phyloP scores from a whole-genome alignment of 2,113 vertebrate species.

The Pedetes capensis region DNA sequence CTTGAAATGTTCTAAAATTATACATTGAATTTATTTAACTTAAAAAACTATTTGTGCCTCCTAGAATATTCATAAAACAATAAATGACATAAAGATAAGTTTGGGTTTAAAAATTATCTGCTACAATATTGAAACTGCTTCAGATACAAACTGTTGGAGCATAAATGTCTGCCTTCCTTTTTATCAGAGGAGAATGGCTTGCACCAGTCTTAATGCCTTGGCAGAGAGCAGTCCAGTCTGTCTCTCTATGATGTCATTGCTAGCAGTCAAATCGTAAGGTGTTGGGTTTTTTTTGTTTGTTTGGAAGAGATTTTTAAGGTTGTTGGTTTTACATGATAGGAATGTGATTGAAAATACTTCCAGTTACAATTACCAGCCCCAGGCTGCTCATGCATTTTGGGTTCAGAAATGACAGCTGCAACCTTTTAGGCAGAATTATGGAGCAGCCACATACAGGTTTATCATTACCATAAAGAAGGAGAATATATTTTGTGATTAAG shows the following conservation, averaged over 20 bases:
- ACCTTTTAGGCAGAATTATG: constrained; percentile 83
- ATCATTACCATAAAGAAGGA: constrained; percentile 70
- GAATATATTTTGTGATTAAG: constrained; percentile 66
- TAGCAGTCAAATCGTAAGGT: constrained; percentile 79
- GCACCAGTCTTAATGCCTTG: constrained; percentile 60
- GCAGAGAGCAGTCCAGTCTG: constrained; percentile 77
- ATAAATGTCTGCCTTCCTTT: constrained; percentile 68
- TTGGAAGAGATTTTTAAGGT: constrained; percentile 80
- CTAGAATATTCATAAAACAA: not conserved
- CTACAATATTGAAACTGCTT: constrained; percentile 70
- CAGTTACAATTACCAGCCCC: constrained; percentile 78
- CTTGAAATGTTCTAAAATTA: not conserved
- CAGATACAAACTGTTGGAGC: constrained; percentile 73
- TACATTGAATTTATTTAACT: not conserved
- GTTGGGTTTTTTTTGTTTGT: constrained; percentile 83
- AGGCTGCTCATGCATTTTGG: constrained; percentile 78
- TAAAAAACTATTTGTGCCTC: not conserved
- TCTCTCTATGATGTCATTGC: constrained; percentile 77
- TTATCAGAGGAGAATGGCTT: constrained; percentile 74
- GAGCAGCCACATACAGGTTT: constrained; percentile 75
- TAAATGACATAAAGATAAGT: not conserved
- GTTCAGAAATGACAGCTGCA: constrained; percentile 84
- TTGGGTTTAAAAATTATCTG: constrained; percentile 71
- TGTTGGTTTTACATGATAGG: constrained; percentile 83
- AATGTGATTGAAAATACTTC: constrained; percentile 83